These are phyloP conservation scores for Prunella himalayana DNA, from an alignment of 2,113 vertebrate genomes.

Conservation along the genomic window DNA sequence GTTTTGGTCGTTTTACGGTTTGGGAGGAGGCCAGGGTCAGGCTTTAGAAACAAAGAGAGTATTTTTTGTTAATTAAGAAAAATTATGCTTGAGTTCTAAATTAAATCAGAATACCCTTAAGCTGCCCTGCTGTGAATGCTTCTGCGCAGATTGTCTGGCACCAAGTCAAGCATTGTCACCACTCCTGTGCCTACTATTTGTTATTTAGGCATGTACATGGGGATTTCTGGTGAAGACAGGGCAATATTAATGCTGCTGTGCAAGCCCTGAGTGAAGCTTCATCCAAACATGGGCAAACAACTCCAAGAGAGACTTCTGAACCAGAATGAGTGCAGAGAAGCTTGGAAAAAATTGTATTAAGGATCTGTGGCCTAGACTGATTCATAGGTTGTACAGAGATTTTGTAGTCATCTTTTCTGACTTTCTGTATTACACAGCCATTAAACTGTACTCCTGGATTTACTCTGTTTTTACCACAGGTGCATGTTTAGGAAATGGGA, in stretches of 20 bases:
- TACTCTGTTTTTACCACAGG: not conserved
- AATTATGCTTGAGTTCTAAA: slow-evolving; percentile 18
- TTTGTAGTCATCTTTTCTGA: not conserved
- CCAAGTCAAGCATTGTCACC: slow-evolving; percentile 7
- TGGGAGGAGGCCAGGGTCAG: not conserved
- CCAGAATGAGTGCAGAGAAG: not conserved
- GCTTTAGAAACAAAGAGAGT: not conserved
- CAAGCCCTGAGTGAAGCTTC: not conserved
- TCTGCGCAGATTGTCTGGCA: slow-evolving; percentile 22
- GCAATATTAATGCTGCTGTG: slow-evolving; percentile 31
- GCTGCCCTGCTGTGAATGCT: slow-evolving; percentile 11
- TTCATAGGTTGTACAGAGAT: not conserved
- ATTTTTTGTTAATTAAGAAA: slow-evolving; percentile 43
- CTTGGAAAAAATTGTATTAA: not conserved
- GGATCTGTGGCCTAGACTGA: not conserved
- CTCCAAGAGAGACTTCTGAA: not conserved
- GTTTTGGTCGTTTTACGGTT: not conserved
- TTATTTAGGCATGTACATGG: not conserved
- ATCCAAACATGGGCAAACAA: slow-evolving; percentile 38
- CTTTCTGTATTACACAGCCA: not conserved
- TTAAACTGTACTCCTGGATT: not conserved
- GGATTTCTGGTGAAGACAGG: slow-evolving; percentile 50
- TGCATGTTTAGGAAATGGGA: not conserved
- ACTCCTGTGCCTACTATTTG: slow-evolving; percentile 5
- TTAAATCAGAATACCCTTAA: slow-evolving; percentile 42